Evolutionary conservation across 2,888 invertebrate species (phyloP).

Genomic region (Yponomeuta malinellus): DNA sequence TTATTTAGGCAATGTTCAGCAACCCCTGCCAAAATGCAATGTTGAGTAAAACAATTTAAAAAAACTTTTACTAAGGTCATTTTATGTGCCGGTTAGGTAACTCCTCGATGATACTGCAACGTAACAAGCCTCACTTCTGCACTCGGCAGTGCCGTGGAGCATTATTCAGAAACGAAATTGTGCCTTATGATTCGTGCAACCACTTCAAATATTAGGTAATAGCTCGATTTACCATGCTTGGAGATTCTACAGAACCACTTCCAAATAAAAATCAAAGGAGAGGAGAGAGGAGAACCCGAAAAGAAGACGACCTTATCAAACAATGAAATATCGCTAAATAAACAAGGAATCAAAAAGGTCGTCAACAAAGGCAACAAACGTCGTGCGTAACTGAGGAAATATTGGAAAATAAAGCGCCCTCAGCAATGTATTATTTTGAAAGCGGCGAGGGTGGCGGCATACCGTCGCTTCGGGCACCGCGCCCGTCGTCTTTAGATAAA

Average conservation of each 20-base stretch:
- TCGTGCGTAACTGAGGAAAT: conserved; percentile 17
- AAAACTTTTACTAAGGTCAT: no score
- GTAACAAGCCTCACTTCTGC: neutral
- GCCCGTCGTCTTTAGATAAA: neutral
- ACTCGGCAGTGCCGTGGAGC: neutral
- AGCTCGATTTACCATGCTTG: neutral
- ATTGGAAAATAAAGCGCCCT: conserved; percentile 22
- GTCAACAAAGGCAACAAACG: conserved; percentile 18
- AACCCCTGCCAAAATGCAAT: no score
- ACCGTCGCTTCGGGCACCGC: conserved; percentile 9
- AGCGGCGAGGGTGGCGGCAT: conserved; percentile 16
- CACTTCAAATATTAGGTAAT: neutral
- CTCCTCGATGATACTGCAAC: no score
- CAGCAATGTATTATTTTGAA: conserved; percentile 25
- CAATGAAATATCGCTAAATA: conserved; percentile 21
- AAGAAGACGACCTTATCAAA: conserved; percentile 20
- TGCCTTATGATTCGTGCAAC: neutral
- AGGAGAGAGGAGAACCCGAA: neutral
- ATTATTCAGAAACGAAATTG: neutral
- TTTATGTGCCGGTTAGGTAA: no score
- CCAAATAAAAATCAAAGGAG: neutral
- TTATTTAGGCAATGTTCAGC: no score
- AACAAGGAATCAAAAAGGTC: conserved; percentile 22
- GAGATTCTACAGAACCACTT: neutral
- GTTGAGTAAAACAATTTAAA: no score